Evolutionary conservation across 1,140 invertebrate genomes (phyloP), one percentile per base, ranked within the genome.

Genomic region (Diorhabda sublineata): DNA sequence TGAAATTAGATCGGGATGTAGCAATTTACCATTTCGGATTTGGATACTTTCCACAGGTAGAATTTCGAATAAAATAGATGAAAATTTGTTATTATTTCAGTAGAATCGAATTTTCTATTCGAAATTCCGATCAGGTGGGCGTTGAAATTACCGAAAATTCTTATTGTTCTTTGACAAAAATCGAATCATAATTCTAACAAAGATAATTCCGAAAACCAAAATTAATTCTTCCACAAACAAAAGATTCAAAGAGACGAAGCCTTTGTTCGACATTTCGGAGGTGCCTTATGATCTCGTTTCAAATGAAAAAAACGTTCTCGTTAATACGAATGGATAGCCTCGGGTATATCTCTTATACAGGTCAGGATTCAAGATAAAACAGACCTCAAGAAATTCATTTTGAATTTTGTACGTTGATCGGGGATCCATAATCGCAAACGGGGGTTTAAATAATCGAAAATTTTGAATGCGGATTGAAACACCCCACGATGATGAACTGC

Each of bases 1-100:
- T 74, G 71, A 73, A 74, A 74, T 69, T 74, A 67, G 69, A 73
- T 70, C 47, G 69, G 66, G 67, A 61, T n/a, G 57, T n/a, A 11
- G 59, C 58, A 9, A 41, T 62, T 45, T 45, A 42, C 59, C 26
- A 42, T 4, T 61, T 61, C 59, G 59, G 59, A 61, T 41, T 8
- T 7, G 4, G 59, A 3, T 52, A 52, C 47, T 52, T 52, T 52
- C 6, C 6, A 2, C 47, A 52, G 6, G n/a, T 52, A n/a, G 47
- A 26, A 1, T 26, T 26, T 26, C 26, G 26, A 26, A 26, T 26
- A 1, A 1, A 26, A 26, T 26, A 26, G 26, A 26, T 26, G 26
- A 26, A 26, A 26, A 2, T 26, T 26, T 26, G 26, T 26, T 26
- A 26, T 26, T 26, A 26, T 26, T 26, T 26, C 26, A 26, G 26